These are phyloP conservation scores for Halcyon smyrnensis DNA, from an alignment of 2,797 vertebrate species.

Conservation along the genomic window DNA sequence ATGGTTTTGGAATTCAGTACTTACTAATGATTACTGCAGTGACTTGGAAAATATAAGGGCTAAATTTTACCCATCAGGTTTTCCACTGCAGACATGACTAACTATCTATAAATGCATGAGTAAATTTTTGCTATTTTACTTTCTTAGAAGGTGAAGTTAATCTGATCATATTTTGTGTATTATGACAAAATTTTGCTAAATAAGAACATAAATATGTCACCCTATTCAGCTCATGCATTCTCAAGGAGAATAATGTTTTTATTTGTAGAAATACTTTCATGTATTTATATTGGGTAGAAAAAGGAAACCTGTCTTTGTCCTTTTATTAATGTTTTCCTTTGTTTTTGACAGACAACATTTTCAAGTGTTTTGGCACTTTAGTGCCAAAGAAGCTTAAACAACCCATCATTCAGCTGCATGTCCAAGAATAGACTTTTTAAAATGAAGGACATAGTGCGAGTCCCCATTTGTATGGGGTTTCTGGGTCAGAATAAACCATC, in stretches of 20 bases:
- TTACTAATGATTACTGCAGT: neutral
- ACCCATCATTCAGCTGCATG: neutral
- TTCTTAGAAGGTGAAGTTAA: neutral
- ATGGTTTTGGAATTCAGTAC: neutral
- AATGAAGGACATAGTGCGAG: neutral
- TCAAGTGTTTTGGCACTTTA: neutral
- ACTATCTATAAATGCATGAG: neutral
- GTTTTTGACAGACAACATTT: neutral
- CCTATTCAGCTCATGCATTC: neutral
- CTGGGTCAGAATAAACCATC: neutral
- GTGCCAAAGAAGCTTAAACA: neutral
- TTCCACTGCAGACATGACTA: neutral
- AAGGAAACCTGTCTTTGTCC: neutral
- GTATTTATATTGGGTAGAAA: neutral
- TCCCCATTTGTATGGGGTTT: neutral
- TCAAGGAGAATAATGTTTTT: neutral
- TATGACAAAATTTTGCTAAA: neutral
- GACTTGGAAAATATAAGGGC: neutral
- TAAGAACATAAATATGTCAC: neutral
- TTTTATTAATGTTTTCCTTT: neutral
- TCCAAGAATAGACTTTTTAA: neutral
- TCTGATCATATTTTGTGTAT: neutral
- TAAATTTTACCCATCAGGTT: neutral
- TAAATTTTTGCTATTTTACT: neutral
- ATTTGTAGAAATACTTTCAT: neutral